phyloP scores from a whole-genome alignment of 2,113 vertebrate species.

The Pogonocichla stellata region DNA sequence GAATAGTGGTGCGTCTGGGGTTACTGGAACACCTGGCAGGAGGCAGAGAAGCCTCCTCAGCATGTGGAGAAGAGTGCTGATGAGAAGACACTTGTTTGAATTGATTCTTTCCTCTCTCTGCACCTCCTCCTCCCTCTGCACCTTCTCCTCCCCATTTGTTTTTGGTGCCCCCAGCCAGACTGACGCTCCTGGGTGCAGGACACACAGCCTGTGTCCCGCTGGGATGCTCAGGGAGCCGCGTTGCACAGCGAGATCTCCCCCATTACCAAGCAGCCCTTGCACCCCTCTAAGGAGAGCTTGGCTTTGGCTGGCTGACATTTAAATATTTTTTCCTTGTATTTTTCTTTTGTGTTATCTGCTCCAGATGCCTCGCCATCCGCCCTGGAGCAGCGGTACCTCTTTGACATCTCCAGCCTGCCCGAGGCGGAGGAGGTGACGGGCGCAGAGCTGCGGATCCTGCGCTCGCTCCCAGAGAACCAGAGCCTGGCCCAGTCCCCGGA shows the following conservation, averaged over 20 bases:
- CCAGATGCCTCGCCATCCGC: slow-evolving; percentile 7
- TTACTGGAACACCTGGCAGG: neutral
- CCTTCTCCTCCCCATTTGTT: neutral
- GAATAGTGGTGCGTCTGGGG: neutral
- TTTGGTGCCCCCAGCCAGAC: neutral
- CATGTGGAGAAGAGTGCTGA: neutral
- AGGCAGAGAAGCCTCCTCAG: neutral
- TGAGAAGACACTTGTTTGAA: neutral
- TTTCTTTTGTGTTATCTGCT: neutral
- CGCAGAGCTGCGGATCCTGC: slow-evolving; percentile 80
- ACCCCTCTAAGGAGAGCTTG: neutral
- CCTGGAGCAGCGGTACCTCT: slow-evolving; percentile 75
- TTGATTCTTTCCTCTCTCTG: neutral
- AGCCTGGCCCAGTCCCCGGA: slow-evolving; percentile 43
- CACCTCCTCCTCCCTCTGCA: neutral
- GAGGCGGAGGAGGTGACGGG: slow-evolving; percentile 79
- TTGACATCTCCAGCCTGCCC: slow-evolving; percentile 80
- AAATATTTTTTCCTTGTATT: too few species aligned
- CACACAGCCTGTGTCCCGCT: accelerated
- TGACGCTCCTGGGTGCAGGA: accelerated
- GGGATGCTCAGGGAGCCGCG: neutral
- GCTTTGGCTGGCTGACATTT: neutral
- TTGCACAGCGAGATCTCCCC: neutral
- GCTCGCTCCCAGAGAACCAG: slow-evolving; percentile 51
- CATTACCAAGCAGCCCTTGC: neutral